These are phyloP conservation scores for Tenthredo scrophulariae DNA, from an alignment of 2,888 invertebrate genomes.

Conservation along the genomic window DNA sequence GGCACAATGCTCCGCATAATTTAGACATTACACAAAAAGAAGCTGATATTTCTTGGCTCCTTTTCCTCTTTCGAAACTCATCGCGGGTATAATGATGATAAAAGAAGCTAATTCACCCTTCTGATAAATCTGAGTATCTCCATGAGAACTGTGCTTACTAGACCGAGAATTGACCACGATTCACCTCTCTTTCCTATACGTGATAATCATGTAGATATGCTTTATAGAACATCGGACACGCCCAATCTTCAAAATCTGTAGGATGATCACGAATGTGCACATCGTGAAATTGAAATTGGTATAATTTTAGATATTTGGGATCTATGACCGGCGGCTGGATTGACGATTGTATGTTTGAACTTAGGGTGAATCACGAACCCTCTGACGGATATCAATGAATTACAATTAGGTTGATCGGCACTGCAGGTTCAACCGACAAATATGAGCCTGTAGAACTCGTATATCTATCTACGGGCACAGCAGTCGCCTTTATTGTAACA, in stretches of 20 bases:
- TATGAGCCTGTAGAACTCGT: neutral
- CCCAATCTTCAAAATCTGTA: neutral
- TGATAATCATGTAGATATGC: neutral
- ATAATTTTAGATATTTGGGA: neutral
- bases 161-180: neutral
- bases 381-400: constrained; percentile 10
- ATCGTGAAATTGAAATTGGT: neutral
- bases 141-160: neutral
- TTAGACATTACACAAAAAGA: constrained; percentile 7
- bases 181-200: neutral
- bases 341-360: neutral
- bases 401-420: constrained; percentile 24
- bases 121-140: neutral
- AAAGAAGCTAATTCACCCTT: neutral
- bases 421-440: neutral
- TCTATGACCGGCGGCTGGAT: neutral
- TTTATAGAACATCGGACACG: neutral
- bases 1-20: constrained; percentile 34
- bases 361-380: neutral
- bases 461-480: neutral
- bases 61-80: constrained; percentile 1
- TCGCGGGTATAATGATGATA: neutral
- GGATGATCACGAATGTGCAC: neutral
- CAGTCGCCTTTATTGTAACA: constrained; percentile 34
- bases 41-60: neutral